These are phyloP conservation scores for Rousettus leschenaultii DNA, from an alignment of 2,113 vertebrate species.

Conservation along the genomic window DNA sequence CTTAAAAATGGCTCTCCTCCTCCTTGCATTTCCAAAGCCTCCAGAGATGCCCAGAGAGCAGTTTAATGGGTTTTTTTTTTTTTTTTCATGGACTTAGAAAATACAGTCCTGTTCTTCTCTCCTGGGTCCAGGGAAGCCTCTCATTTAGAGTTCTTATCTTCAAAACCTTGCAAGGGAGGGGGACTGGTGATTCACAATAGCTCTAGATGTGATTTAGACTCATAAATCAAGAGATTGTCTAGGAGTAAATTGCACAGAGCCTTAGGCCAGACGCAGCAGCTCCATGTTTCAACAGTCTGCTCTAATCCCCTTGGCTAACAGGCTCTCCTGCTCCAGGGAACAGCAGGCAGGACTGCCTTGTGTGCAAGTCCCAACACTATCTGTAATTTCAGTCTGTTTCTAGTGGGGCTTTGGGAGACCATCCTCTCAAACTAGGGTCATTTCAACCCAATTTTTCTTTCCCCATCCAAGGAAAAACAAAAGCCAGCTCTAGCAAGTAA, in stretches of 20 bases:
- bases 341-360: neutral
- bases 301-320: constrained; percentile 54
- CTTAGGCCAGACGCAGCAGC: constrained; percentile 55
- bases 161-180: neutral
- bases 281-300: constrained; percentile 48
- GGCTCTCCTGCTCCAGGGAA: constrained; percentile 1
- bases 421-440: neutral
- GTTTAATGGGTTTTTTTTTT: neutral
- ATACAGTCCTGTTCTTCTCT: neutral
- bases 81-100: neutral
- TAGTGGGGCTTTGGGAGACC: neutral
- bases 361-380: constrained; percentile 40
- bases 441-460: neutral
- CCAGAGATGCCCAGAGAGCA: neutral
- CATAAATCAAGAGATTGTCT: constrained; percentile 61
- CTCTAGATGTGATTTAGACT: constrained; percentile 26
- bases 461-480: neutral
- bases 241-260: constrained; percentile 47
- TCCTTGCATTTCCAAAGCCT: neutral
- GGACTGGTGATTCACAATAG: constrained; percentile 17
- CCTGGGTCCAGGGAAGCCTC: neutral
- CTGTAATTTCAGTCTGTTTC: neutral
- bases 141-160: constrained; percentile 29
- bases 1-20: neutral
- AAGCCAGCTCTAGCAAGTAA: neutral